A percentile compares a stretch with the other conserved stretches of the same genome.
These are phyloP conservation scores for Trachemys scripta DNA, from an alignment of 2,113 vertebrate species.

Conservation along the genomic window DNA sequence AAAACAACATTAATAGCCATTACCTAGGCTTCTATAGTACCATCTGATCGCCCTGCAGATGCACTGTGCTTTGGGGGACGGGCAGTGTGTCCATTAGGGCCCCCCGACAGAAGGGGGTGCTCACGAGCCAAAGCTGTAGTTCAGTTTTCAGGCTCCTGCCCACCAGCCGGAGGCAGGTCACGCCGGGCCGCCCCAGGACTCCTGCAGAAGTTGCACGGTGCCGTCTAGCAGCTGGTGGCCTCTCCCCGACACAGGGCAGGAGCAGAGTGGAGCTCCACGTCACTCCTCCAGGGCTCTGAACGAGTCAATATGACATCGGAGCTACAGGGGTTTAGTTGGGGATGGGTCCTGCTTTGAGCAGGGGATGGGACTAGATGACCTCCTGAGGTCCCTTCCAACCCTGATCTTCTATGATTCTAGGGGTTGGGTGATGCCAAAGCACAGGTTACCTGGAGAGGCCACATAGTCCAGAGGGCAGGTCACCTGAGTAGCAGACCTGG, in stretches of 20 bases:
- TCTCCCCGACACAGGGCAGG: no score
- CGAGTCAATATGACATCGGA: not conserved
- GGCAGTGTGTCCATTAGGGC: not conserved
- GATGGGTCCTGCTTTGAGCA: no score
- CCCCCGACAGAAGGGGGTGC: not conserved
- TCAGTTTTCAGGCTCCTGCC: not conserved
- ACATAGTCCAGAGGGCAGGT: no score
- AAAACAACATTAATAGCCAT: constrained; percentile 74
- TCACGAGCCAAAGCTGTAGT: not conserved
- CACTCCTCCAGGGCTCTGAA: not conserved
- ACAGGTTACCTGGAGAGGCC: not conserved
- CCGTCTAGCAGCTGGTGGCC: not conserved
- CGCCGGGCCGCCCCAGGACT: not conserved
- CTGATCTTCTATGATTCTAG: no score
- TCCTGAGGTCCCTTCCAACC: no score
- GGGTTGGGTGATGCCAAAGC: not conserved
- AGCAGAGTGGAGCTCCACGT: no score
- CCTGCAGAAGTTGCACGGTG: not conserved
- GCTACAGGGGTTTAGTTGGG: no score
- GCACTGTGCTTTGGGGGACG: accelerated
- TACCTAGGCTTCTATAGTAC: constrained; percentile 65
- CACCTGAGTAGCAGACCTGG: not conserved
- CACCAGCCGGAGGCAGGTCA: not conserved
- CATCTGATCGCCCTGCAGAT: constrained; percentile 34
- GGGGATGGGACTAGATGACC: no score